phyloP scores from a whole-genome alignment of 2,888 invertebrate species.

The Hypselothyrea guttata region DNA sequence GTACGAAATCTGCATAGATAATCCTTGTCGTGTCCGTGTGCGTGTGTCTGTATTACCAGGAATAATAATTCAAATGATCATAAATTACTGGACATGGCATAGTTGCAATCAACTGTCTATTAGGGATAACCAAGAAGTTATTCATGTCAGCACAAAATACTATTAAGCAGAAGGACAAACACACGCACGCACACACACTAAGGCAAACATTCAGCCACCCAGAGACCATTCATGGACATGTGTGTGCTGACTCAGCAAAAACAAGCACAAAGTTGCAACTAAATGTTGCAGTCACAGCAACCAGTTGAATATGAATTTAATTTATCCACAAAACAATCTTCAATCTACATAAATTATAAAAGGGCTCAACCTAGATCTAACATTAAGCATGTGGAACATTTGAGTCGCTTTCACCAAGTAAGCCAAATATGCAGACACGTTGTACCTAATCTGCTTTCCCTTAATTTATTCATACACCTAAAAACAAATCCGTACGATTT shows the following conservation, averaged over 20 bases:
- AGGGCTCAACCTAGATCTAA: too few relatives aligned
- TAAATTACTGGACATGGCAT: constrained; percentile 38
- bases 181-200: constrained; percentile 6
- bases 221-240: background rate
- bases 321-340: constrained; percentile 13
- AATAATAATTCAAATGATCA: constrained; percentile 34
- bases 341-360: background rate
- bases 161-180: constrained; percentile 29
- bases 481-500: too few relatives aligned
- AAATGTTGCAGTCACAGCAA: constrained; percentile 40
- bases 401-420: too few relatives aligned
- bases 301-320: constrained; percentile 62
- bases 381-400: too few relatives aligned
- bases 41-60: constrained; percentile 3
- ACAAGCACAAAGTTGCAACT: constrained; percentile 12
- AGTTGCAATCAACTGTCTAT: constrained; percentile 51
- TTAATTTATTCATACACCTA: too few relatives aligned
- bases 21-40: constrained; percentile 16
- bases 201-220: too few relatives aligned
- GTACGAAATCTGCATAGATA: constrained; percentile 25
- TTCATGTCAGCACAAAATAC: constrained; percentile 48
- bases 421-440: too few relatives aligned
- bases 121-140: constrained; percentile 30
- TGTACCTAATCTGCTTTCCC: too few relatives aligned
- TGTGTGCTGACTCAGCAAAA: constrained; percentile 31